A percentile compares a stretch with the other conserved stretches of the same genome.
Conservation (phyloP, 2,113 vertebrate genomes). For the Uropsilus gracilis region DNA sequence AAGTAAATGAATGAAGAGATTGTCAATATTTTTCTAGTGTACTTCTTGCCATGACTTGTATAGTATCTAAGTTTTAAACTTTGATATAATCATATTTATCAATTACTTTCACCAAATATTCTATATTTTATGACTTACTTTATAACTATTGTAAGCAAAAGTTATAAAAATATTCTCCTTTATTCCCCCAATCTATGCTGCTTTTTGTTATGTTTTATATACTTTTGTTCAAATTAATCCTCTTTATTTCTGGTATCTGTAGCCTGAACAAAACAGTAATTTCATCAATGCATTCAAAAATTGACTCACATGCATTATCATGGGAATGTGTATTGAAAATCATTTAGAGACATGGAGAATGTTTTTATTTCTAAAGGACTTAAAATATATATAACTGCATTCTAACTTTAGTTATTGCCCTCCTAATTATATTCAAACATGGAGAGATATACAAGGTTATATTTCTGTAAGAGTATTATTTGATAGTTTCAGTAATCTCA, state of each 20-base stretch:
- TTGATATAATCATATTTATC: not conserved
- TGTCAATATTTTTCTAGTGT: not conserved
- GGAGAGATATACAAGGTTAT: not conserved
- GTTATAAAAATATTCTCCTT: not conserved
- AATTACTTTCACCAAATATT: not conserved
- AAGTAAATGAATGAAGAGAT: not conserved
- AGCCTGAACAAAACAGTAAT: not conserved
- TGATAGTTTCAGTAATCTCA: not conserved
- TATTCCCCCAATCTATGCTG: not conserved
- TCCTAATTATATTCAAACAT: not conserved
- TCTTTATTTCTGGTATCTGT: not conserved
- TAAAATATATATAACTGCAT: constrained; percentile 17
- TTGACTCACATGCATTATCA: not conserved
- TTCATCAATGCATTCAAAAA: not conserved
- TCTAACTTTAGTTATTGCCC: not conserved
- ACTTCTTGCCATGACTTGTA: not conserved
- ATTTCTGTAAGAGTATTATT: not conserved
- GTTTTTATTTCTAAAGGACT: not conserved
- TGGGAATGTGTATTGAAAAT: not conserved
- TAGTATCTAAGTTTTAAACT: not conserved
- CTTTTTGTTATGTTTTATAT: not conserved
- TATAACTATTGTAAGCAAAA: not conserved
- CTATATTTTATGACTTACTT: not conserved
- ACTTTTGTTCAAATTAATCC: constrained; percentile 26
- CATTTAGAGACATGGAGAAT: not conserved